phyloP scores from a whole-genome alignment of 2,888 invertebrate species.

The Heliconius cydno region DNA sequence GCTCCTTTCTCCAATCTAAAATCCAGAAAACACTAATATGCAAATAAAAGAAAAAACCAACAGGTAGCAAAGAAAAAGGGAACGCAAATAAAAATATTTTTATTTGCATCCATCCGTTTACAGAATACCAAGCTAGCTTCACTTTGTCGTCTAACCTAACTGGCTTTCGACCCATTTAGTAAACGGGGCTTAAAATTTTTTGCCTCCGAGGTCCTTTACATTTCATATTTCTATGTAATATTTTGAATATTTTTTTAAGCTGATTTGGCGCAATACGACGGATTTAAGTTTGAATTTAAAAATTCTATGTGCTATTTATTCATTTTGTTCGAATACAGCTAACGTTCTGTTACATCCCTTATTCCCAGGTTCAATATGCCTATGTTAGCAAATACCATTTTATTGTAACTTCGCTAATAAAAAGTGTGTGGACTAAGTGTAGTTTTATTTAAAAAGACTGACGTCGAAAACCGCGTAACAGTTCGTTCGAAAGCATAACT shows the following conservation, averaged over 20 bases:
- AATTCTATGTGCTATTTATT: too few species aligned
- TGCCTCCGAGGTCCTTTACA: background rate
- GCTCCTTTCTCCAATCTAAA: too few species aligned
- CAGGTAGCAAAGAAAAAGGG: background rate
- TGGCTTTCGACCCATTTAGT: constrained; percentile 3
- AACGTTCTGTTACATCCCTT: too few species aligned
- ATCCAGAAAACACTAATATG: background rate
- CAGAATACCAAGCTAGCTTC: background rate
- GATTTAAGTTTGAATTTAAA: background rate
- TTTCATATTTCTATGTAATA: background rate
- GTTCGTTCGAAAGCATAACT: background rate
- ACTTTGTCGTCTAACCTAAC: constrained; percentile 14
- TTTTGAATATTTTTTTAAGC: background rate
- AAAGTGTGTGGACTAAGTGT: too few species aligned
- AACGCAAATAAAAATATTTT: background rate
- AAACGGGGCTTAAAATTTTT: background rate
- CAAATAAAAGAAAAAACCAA: background rate
- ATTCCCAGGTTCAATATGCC: too few species aligned
- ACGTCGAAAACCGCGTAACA: too few species aligned
- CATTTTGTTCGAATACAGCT: too few species aligned
- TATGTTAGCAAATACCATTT: too few species aligned
- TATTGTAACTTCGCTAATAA: too few species aligned
- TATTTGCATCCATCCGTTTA: background rate
- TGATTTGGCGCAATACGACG: background rate
- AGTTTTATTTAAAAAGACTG: too few species aligned